Conservation (phyloP, 2,797 vertebrate genomes). For the Mastacembelus armatus region DNA sequence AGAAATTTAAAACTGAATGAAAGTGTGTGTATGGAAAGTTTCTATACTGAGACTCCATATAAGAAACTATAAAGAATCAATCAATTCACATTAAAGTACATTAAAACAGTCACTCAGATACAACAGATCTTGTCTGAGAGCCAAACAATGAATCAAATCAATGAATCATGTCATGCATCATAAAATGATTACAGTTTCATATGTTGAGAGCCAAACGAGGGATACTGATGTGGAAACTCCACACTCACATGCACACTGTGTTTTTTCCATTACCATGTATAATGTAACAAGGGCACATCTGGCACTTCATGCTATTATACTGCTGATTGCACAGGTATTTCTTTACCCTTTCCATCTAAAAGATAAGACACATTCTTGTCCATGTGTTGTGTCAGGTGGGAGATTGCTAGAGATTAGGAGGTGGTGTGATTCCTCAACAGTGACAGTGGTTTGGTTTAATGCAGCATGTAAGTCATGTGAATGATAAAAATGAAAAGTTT, state of each 20-base stretch:
- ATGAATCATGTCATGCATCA: no score
- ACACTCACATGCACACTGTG: constrained; percentile 48
- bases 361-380: constrained; percentile 17
- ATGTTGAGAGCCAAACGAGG: constrained; percentile 19
- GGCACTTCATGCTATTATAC: constrained; percentile 50
- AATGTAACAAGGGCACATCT: constrained; percentile 76
- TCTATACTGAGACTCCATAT: no score
- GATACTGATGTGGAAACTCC: constrained; percentile 30
- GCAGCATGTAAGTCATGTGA: not conserved
- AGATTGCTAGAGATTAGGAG: not conserved
- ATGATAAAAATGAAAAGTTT: not conserved
- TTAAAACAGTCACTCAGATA: not conserved
- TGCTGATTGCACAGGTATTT: no score
- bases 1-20: not conserved
- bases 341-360: constrained; percentile 11
- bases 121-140: constrained; percentile 4
- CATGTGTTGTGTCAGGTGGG: constrained; percentile 20
- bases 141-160: no score
- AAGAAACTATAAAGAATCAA: constrained; percentile 5
- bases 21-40: no score
- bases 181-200: no score
- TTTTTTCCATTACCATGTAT: constrained; percentile 69
- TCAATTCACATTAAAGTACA: not conserved
- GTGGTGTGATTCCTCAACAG: constrained; percentile 3
- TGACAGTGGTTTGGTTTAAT: constrained; percentile 28